A percentile compares a stretch with the other conserved stretches of the same genome.
Evolutionary conservation across 2,797 vertebrate species (phyloP).

Genomic region (Hemitrygon akajei): DNA sequence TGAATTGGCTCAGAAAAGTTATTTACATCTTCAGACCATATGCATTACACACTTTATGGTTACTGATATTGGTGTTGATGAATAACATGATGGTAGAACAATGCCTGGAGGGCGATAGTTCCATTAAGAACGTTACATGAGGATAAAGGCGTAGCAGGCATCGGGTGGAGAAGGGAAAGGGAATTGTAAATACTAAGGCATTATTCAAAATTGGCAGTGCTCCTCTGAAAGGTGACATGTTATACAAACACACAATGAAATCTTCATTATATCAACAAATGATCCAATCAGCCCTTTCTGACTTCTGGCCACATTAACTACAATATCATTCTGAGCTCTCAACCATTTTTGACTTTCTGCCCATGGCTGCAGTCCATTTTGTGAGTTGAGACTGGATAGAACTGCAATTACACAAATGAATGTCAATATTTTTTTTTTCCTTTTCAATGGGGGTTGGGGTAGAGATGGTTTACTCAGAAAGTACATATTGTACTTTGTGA

Average conservation of each 20-base stretch:
- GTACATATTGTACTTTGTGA: conserved; percentile 44
- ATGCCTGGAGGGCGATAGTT: neutral
- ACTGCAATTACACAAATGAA: conserved; percentile 55
- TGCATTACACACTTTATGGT: neutral
- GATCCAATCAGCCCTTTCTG: neutral
- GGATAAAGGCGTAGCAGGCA: neutral
- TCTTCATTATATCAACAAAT: neutral
- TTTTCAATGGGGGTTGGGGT: neutral
- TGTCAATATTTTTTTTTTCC: neutral
- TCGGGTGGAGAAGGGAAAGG: too few relatives aligned
- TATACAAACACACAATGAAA: conserved; percentile 14
- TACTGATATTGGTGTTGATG: neutral
- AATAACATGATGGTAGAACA: neutral
- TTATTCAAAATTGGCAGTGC: neutral
- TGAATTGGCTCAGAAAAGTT: neutral
- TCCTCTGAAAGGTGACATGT: conserved; percentile 4
- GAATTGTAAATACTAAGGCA: neutral
- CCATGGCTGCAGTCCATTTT: neutral
- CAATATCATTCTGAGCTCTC: neutral
- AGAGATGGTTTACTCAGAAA: neutral
- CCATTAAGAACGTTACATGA: neutral
- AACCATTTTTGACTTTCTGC: neutral
- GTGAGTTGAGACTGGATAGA: neutral
- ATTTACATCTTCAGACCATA: neutral
- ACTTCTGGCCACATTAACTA: conserved; percentile 16